phyloP scores from a whole-genome alignment of 2,113 vertebrate genomes.

The Paratilapia polleni region DNA sequence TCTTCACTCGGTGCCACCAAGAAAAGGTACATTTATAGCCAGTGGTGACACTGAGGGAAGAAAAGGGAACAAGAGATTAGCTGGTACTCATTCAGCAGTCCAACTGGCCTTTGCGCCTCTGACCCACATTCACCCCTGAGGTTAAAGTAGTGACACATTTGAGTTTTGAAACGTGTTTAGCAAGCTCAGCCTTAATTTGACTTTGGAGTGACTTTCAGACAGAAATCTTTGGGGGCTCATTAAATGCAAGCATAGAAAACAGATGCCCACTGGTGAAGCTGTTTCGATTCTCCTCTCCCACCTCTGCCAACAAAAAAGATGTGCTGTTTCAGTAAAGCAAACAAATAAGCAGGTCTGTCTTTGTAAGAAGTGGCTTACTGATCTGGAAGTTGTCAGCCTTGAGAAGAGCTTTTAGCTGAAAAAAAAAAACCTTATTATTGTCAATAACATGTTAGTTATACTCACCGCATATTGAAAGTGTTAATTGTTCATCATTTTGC shows the following conservation, averaged over 20 bases:
- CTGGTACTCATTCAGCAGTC: constrained; percentile 17
- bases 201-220: constrained; percentile 58
- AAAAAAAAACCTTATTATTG: constrained; percentile 4
- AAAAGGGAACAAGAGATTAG: constrained; percentile 11
- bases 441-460: not conserved
- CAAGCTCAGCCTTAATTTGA: constrained; percentile 48
- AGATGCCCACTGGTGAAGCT: constrained; percentile 41
- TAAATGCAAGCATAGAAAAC: constrained; percentile 53
- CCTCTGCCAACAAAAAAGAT: constrained; percentile 44
- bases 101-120: not conserved
- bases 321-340: constrained; percentile 35
- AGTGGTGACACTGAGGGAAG: not conserved
- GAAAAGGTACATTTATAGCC: not conserved
- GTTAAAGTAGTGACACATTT: constrained; percentile 19
- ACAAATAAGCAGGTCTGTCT: constrained; percentile 41
- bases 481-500: constrained; percentile 2
- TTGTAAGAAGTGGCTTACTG: constrained; percentile 27
- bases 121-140: constrained; percentile 36
- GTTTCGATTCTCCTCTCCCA: constrained; percentile 38
- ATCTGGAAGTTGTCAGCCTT: constrained; percentile 13
- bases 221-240: constrained; percentile 63
- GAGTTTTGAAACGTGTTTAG: constrained; percentile 34
- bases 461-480: constrained; percentile 9
- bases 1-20: not conserved
- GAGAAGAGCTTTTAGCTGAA: not conserved